Evolutionary conservation across 2,797 vertebrate genomes (phyloP).

Genomic region (Amblyraja radiata): DNA sequence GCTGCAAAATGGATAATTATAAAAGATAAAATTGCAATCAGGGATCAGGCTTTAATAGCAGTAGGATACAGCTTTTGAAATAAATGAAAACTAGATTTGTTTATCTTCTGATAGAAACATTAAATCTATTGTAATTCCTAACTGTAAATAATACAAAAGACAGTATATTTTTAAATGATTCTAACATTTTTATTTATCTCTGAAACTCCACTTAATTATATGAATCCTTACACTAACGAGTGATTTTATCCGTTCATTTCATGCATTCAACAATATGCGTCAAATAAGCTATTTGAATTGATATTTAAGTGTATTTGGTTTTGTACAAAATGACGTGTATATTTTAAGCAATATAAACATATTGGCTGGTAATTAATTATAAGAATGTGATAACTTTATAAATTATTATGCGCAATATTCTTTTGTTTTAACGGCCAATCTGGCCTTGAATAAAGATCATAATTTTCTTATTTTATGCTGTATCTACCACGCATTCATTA

Average conservation of each 20-base stretch:
- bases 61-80: background rate
- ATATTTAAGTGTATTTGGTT: background rate
- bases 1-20: background rate
- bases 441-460: background rate
- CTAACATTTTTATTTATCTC: background rate
- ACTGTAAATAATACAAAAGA: background rate
- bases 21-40: background rate
- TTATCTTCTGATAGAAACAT: background rate
- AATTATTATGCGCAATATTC: background rate
- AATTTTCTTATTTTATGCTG: background rate
- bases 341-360: background rate
- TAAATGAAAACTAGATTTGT: background rate
- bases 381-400: background rate
- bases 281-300: background rate
- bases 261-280: background rate
- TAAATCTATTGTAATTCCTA: background rate
- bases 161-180: background rate
- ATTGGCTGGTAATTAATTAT: background rate
- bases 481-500: background rate
- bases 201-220: background rate
- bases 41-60: background rate
- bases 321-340: background rate
- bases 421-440: background rate
- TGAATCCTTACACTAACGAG: background rate
- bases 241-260: background rate